phyloP scores from a whole-genome alignment of 2,113 vertebrate species.

The Anthoscopus minutus region DNA sequence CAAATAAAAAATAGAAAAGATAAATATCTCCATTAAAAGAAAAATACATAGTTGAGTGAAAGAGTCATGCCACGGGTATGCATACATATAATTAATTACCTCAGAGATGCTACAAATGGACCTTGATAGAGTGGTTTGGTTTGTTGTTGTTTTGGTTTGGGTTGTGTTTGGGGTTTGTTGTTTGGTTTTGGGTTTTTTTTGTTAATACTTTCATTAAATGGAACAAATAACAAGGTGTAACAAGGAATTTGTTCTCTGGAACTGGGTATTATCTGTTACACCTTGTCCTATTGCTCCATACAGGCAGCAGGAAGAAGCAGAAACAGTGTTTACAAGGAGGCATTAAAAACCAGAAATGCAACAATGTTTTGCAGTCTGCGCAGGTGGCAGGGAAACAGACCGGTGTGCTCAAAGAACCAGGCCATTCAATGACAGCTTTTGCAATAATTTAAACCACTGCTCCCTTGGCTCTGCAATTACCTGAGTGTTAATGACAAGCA shows the following conservation, averaged over 20 bases:
- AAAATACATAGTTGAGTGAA: not conserved
- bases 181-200: not conserved
- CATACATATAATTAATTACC: not conserved
- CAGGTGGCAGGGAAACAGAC: not conserved
- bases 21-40: not conserved
- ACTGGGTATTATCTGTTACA: constrained; percentile 42
- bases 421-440: constrained; percentile 23
- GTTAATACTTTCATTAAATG: constrained; percentile 21
- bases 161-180: not conserved
- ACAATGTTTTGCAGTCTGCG: not conserved
- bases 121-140: not conserved
- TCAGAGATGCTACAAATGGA: not conserved
- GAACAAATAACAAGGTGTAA: constrained; percentile 47
- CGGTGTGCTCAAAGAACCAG: not conserved
- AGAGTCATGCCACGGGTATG: not conserved
- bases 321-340: not conserved
- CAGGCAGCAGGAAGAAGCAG: constrained; percentile 41
- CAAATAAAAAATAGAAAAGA: not conserved
- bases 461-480: constrained; percentile 13
- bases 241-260: constrained; percentile 55
- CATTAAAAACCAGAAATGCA: constrained; percentile 30
- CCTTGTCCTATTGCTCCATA: constrained; percentile 34
- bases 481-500: not conserved
- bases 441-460: not conserved
- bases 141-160: not conserved